These are phyloP conservation scores for Vipera latastei DNA, from an alignment of 2,797 vertebrate genomes.

Conservation along the genomic window DNA sequence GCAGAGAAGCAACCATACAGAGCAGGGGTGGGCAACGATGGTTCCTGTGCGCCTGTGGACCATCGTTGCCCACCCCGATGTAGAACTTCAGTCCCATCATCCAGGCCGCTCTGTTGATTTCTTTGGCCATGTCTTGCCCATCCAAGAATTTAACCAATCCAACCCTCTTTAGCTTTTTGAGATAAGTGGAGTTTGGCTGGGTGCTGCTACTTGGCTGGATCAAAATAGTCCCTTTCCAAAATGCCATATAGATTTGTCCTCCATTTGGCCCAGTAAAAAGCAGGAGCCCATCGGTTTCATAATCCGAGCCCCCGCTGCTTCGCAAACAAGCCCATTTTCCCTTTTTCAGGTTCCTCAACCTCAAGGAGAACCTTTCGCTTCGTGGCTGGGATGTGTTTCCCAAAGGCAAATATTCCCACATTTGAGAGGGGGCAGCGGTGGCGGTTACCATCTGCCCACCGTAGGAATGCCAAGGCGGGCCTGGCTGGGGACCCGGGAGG, in stretches of 20 bases:
- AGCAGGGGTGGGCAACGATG: neutral
- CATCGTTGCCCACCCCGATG: neutral
- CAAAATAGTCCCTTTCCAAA: neutral
- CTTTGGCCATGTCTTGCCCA: neutral
- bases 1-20: neutral
- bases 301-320: neutral
- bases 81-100: neutral
- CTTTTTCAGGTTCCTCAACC: neutral
- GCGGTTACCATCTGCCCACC: neutral
- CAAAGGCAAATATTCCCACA: neutral
- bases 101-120: neutral
- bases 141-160: neutral
- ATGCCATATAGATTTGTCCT: neutral
- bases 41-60: neutral
- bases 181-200: neutral
- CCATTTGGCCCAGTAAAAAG: neutral
- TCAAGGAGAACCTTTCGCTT: neutral
- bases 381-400: neutral
- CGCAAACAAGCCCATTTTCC: neutral
- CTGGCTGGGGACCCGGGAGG: neutral
- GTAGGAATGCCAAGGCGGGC: neutral
- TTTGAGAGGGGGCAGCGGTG: neutral
- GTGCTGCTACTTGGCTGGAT: neutral
- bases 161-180: neutral
- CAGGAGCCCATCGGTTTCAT: neutral